Evolutionary conservation across 2,113 vertebrate genomes (phyloP), one percentile per base, ranked within the genome.

Genomic region (Apistogramma diplotaenia): DNA sequence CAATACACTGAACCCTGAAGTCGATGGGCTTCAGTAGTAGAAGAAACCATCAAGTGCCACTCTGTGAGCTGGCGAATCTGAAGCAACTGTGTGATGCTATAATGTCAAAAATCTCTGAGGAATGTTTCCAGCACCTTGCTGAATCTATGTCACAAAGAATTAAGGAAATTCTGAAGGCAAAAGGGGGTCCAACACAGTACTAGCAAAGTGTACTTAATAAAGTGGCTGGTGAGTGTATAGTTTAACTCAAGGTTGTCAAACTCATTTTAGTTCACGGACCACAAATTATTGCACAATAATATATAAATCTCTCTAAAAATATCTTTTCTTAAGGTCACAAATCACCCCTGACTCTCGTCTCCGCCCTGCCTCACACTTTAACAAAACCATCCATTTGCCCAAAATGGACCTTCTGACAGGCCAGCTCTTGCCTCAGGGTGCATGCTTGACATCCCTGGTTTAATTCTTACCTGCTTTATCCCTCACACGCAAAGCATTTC

Each of bases 401-500:
- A 10, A 27, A 46, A 29, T 7, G 0, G 16, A 46, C 23, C 37
- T 43, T 65, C 61, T 27, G 9, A 16, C 15, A 49, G 62, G 9
- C 40, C 4, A 3, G 40, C 0, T 27, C 37, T 67, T 67, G 46
- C 8, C 40, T 8, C 3, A 23, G 40, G 40, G 23, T 27, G 5
- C 40, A 67, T 19, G 0, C 2, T 27, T 67, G 2, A 18, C 18
- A 46, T 11, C 23, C 21, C 11, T 49, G 40, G 40, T 67, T 43
- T 67, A 46, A 67, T 27, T 46, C 23, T 65, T 5, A 49, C 46
- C 1, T 46, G 43, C 21, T 55, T 55, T 37, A 15, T 29, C 3
- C 75, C 9, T 49, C 4, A 25, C 72, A 8, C 9, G 25, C 76
- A 25, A 87, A 79, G 67, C 1, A 85, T 15, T 23, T 70, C 62